Base-by-base conservation (phyloP, 2,797 vertebrate species). In the Momotus momota region DNA sequence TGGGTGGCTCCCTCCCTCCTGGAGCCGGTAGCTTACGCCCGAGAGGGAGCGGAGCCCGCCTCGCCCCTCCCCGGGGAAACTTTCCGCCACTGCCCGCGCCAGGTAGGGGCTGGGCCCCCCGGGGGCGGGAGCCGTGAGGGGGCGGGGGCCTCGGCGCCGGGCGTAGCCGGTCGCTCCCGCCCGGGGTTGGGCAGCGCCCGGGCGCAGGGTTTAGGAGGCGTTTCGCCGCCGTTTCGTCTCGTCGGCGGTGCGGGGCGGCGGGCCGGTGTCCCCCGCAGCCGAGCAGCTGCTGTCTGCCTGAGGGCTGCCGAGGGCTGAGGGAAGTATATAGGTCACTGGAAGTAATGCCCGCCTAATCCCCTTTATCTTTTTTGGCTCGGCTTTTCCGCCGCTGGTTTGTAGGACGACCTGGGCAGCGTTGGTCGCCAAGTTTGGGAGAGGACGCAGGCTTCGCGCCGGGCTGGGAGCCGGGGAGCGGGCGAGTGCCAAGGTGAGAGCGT, bases 311-410 rank as follows among this genome's bases (percentile, higher is more conserved):
- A 88, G 93, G 92, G 95, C 88, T 75, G 93, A 89, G 92, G 93
- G 94, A 71, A 93, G 92, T 97, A 98, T 98, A 69, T 98, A 97
- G 98, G 98, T 98, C 98, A 97, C 25, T 93, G 95, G 88, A 96
- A 97, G 96, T 98, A 98, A 98, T 97, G 96, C 96, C 82, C n/a
- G 70, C 81, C 69, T 98, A 98, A 98, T 98, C 97, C 92, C 91
- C 89, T 97, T 96, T 93, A 95, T 97, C 93, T 93, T 95, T 35
- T 95, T 92, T 92, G 81, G 83, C 84, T 83, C 38, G 70, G 94
- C 88, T 79, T 95, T 91, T 64, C 73, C 41, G 64, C 65, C 80
- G 75, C 55, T 79, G 96, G 61, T 70, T 94, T 90, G 79, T 72
- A 61, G 73, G 83, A 72, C 78, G 67, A 93, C 79, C 49, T 45